Conservation (phyloP, 2,113 vertebrate genomes). For the Paratilapia polleni region DNA sequence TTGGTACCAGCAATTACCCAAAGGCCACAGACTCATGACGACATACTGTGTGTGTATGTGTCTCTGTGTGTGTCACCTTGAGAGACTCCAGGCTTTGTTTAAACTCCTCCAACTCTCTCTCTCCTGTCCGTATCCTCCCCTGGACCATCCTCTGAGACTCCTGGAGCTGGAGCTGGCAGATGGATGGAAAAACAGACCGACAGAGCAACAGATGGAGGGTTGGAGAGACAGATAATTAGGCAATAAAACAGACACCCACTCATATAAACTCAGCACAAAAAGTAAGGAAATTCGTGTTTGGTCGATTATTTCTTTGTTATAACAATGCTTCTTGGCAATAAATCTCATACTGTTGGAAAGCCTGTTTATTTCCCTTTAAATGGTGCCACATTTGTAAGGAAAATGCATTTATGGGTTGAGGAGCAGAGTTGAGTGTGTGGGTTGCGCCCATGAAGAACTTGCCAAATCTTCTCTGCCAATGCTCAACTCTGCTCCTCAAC, state of each 20-base stretch:
- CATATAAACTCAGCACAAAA: too few species aligned
- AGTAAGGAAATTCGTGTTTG: too few species aligned
- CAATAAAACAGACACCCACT: neutral
- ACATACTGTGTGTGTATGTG: neutral
- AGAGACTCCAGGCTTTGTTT: conserved; percentile 69
- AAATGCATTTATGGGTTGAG: too few species aligned
- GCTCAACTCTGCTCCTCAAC: too few species aligned
- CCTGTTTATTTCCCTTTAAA: too few species aligned
- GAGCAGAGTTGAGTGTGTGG: too few species aligned
- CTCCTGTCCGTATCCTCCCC: conserved; percentile 45
- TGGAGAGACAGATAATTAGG: neutral
- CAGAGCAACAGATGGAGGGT: neutral
- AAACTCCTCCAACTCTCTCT: conserved; percentile 72
- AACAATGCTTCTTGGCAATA: too few species aligned
- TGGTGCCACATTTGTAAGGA: too few species aligned
- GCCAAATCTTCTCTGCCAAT: too few species aligned
- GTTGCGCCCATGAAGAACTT: too few species aligned
- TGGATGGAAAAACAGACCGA: neutral
- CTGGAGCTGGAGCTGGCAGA: conserved; percentile 68
- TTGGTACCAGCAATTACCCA: neutral
- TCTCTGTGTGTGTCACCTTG: conserved; percentile 60
- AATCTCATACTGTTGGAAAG: too few species aligned
- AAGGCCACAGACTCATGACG: neutral
- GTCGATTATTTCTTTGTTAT: too few species aligned
- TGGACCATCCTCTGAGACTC: conserved; percentile 66